Percentiles rank a stretch among this genome's conserved stretches.
These are phyloP conservation scores for Electrophaes corylata DNA, from an alignment of 2,888 invertebrate species.

Conservation along the genomic window DNA sequence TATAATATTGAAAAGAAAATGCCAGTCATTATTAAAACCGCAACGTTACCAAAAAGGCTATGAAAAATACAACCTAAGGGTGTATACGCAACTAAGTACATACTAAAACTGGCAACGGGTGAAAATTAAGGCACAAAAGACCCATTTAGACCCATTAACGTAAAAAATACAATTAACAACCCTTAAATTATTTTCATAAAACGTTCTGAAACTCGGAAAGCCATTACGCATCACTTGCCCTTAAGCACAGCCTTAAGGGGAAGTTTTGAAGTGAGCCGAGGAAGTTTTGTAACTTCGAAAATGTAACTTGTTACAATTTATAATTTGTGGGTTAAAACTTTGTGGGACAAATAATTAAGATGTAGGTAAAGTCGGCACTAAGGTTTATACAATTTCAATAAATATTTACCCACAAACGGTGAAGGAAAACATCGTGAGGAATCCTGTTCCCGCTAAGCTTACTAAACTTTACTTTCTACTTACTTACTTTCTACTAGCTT, in stretches of 20 bases:
- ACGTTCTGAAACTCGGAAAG: slow-evolving; percentile 33
- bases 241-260: slow-evolving; percentile 23
- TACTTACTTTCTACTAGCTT: too few species aligned
- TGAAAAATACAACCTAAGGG: slow-evolving; percentile 6
- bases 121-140: slow-evolving; percentile 17
- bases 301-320: slow-evolving; percentile 17
- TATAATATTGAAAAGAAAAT: too few species aligned
- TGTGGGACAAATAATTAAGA: background rate
- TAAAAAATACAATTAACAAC: slow-evolving; percentile 36
- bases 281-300: slow-evolving; percentile 15
- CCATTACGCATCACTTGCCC: slow-evolving; percentile 28
- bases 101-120: slow-evolving; percentile 15
- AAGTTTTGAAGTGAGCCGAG: slow-evolving; percentile 16
- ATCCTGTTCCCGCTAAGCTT: too few species aligned
- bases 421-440: too few species aligned
- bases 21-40: background rate
- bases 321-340: slow-evolving; percentile 15
- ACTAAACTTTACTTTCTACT: too few species aligned
- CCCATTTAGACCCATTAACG: slow-evolving; percentile 27
- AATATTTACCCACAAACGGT: too few species aligned
- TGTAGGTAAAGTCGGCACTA: background rate
- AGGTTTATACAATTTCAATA: too few species aligned
- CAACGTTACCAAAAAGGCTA: background rate
- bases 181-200: slow-evolving; percentile 35
- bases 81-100: slow-evolving; percentile 9